phyloP scores from a whole-genome alignment of 2,888 invertebrate genomes.

The Trissolcus japonicus region DNA sequence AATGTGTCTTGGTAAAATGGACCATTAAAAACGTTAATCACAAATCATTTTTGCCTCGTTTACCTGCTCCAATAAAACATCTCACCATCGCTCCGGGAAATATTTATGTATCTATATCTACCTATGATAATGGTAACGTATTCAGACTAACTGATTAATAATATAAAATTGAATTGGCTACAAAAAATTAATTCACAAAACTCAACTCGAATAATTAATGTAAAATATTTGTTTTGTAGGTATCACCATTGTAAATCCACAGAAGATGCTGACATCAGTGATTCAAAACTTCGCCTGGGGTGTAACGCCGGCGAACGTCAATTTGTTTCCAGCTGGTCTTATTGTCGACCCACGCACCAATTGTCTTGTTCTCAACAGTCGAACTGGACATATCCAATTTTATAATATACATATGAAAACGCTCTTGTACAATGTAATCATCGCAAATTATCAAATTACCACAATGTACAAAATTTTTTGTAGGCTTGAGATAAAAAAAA shows the following conservation, averaged over 20 bases:
- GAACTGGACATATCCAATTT: constrained; percentile 86
- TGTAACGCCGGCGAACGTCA: constrained; percentile 75
- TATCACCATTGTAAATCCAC: constrained; percentile 79
- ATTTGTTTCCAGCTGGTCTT: constrained; percentile 79
- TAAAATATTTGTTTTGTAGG: constrained; percentile 58
- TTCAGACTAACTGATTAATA: neutral
- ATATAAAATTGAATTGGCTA: too few relatives aligned
- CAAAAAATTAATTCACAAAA: too few relatives aligned
- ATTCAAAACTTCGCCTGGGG: constrained; percentile 84
- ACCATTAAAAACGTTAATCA: constrained; percentile 77
- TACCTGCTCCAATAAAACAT: constrained; percentile 82
- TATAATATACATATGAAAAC: constrained; percentile 81
- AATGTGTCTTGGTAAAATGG: constrained; percentile 89
- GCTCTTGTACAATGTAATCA: constrained; percentile 83
- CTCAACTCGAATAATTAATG: too few relatives aligned
- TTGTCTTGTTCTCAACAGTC: constrained; percentile 84
- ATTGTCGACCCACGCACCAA: constrained; percentile 81
- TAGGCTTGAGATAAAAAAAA: constrained; percentile 5
- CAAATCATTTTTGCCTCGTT: constrained; percentile 82
- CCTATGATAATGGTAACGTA: constrained; percentile 81
- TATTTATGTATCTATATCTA: constrained; percentile 81
- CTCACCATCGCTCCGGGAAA: constrained; percentile 81
- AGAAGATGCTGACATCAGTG: constrained; percentile 78
- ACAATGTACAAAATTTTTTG: constrained; percentile 60
- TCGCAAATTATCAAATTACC: too few relatives aligned